Evolutionary conservation across 2,113 vertebrate genomes (phyloP), one percentile per base, ranked within the genome.

Genomic region (Aythya baeri): DNA sequence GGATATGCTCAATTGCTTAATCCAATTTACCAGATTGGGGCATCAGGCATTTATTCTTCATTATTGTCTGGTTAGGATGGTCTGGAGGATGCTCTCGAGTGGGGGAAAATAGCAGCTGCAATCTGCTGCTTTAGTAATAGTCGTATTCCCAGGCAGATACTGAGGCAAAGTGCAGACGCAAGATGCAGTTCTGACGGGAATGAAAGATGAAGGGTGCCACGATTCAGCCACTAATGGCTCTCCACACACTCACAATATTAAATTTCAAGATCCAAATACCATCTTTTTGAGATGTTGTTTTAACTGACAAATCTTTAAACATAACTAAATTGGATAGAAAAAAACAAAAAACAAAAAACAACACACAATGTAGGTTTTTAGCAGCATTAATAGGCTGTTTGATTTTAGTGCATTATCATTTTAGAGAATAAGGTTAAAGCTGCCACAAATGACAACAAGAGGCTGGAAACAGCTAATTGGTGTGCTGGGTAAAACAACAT

Each of bases 41-140:
- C 61, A 89, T 63, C 41, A 81, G 80, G 52, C 52, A 52, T 95
- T 96, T 93, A 92, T 75, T 94, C 89, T 91, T 97, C 93, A 79
- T 95, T 87, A 92, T 86, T 89, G 91, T 91, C 95, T 92, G 77
- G 54, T 93, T 83, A 86, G 73, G 86, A 71, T 9, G 5, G 58
- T 81, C 57, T 96, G 71, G 88, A 91, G 58, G 75, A 85, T 87
- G 75, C 67, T 94, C 44, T 75, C 0, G 1, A 61, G 83, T 78
- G 31, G 76, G 73, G 80, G 65, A 38, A 91, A 88, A 32, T 52
- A 59, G 87, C 74, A 52, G 86, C 57, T 79, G 80, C 86, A 95
- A 52, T 86, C 86, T 96, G 88, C 92, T 83, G 44, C 78, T 68
- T 29, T 27, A 73, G 92, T 21, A 71, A 82, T 16, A 34, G 59